phyloP scores from a whole-genome alignment of 2,797 vertebrate species.

The Mionectes olivaceus region DNA sequence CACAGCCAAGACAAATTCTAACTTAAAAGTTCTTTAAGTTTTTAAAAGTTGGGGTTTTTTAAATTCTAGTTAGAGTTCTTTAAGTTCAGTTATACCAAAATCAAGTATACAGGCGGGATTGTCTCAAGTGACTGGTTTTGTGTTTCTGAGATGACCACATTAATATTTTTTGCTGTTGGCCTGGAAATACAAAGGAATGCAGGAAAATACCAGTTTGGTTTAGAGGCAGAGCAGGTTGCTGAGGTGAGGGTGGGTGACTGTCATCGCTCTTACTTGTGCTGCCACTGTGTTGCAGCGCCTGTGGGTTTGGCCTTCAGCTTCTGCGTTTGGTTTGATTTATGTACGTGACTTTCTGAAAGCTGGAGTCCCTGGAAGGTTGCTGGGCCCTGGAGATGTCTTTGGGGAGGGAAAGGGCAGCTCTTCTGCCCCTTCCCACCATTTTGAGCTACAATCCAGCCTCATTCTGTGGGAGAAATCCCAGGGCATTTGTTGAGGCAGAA shows the following conservation, averaged over 20 bases:
- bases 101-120: fast-evolving
- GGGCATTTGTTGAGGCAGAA: not conserved
- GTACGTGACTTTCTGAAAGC: not conserved
- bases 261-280: fast-evolving
- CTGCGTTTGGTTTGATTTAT: not conserved
- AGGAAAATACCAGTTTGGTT: not conserved
- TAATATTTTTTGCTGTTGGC: not conserved
- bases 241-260: not conserved
- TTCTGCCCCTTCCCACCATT: not conserved
- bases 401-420: not conserved
- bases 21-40: not conserved
- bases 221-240: not conserved
- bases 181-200: not conserved
- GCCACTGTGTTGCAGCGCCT: not conserved
- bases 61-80: not conserved
- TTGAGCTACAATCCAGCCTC: not conserved
- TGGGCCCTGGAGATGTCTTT: not conserved
- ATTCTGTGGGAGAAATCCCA: not conserved
- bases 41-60: not conserved
- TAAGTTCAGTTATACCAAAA: not conserved
- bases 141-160: not conserved
- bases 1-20: not conserved
- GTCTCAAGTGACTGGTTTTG: fast-evolving
- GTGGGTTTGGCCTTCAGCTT: not conserved
- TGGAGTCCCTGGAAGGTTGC: not conserved